These are phyloP conservation scores for Synaphobranchus kaupii DNA, from an alignment of 2,797 vertebrate species.

Conservation along the genomic window DNA sequence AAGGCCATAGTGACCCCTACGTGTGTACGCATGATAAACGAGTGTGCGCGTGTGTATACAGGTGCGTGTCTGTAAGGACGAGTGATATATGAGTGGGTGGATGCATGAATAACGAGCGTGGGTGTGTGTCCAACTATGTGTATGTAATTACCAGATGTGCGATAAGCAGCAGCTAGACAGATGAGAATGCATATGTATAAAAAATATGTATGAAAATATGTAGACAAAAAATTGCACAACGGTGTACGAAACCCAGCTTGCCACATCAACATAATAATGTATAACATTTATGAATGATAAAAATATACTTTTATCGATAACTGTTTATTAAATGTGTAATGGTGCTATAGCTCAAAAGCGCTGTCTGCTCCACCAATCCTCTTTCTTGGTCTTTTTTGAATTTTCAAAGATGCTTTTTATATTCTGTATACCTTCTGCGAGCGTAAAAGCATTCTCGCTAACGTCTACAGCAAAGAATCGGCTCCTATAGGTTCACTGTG, in stretches of 20 bases:
- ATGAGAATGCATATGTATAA: not conserved
- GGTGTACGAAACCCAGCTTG: not conserved
- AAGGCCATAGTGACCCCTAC: not conserved
- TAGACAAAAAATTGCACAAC: not conserved
- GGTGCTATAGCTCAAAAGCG: not conserved
- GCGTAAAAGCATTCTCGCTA: not conserved
- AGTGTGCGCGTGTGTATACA: not conserved
- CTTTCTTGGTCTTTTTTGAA: not conserved
- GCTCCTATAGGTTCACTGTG: not conserved
- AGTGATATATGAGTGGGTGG: not conserved
- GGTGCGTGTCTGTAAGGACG: not conserved
- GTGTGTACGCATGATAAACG: not conserved
- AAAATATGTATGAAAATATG: not conserved
- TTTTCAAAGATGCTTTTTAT: not conserved
- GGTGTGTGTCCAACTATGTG: not conserved
- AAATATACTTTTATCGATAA: too few species aligned
- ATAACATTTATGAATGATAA: too few species aligned
- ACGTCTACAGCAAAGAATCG: not conserved
- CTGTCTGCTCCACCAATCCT: not conserved
- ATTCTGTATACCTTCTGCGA: not conserved
- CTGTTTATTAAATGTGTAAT: not conserved
- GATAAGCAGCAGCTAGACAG: not conserved
- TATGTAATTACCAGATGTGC: not conserved
- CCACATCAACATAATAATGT: too few species aligned
- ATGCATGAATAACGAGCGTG: not conserved